Evolutionary conservation across 2,888 invertebrate genomes (phyloP).

Genomic region (Minunthozetes semirufus): DNA sequence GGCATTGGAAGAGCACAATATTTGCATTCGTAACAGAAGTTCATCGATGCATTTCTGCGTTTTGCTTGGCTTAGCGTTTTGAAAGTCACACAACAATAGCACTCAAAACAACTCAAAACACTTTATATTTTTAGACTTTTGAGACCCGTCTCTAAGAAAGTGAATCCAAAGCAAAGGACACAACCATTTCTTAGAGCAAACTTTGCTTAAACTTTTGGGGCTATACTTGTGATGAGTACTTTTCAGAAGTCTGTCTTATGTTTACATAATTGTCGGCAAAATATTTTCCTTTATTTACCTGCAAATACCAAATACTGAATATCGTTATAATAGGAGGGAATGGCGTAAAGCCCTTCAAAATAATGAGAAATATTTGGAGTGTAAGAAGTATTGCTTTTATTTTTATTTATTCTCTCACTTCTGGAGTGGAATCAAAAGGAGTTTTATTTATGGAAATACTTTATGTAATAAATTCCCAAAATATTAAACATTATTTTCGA

Average conservation of each 20-base stretch:
- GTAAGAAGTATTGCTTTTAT: background rate
- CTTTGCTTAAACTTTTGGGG: background rate
- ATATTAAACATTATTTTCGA: conserved; percentile 11
- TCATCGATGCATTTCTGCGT: conserved; percentile 23
- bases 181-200: background rate
- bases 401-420: background rate
- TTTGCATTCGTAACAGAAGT: conserved; percentile 28
- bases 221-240: background rate
- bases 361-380: conserved; percentile 4
- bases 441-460: conserved; percentile 12
- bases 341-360: background rate
- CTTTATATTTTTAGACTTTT: background rate
- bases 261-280: conserved; percentile 7
- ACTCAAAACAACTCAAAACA: conserved; percentile 12
- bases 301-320: background rate
- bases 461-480: conserved; percentile 5
- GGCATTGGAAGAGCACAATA: background rate
- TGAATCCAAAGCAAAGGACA: background rate
- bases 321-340: background rate
- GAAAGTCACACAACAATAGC: conserved; percentile 15
- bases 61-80: conserved; percentile 31
- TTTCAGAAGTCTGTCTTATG: background rate
- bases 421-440: background rate
- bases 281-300: background rate
- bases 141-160: background rate